phyloP scores from a whole-genome alignment of 2,113 vertebrate genomes.

The Tautogolabrus adspersus region DNA sequence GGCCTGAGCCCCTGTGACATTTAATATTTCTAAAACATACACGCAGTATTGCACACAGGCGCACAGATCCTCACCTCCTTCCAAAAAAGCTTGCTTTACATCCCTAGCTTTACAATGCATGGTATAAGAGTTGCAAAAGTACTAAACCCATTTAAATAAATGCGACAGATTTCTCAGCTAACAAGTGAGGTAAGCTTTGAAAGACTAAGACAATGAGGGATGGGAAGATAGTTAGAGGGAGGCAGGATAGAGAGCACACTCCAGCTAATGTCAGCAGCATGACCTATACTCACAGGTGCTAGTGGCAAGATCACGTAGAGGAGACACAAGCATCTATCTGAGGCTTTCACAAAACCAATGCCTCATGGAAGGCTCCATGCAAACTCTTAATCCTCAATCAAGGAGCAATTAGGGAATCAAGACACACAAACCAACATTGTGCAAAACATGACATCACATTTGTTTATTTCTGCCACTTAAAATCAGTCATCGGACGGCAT shows the following conservation, averaged over 20 bases:
- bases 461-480: slow-evolving; percentile 36
- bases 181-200: background rate
- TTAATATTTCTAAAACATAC: slow-evolving; percentile 76
- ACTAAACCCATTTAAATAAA: slow-evolving; percentile 26
- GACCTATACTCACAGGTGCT: slow-evolving; percentile 35
- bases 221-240: slow-evolving; percentile 1
- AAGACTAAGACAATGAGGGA: slow-evolving; percentile 1
- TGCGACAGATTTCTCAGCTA: background rate
- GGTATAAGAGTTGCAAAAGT: slow-evolving; percentile 1
- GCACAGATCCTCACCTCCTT: background rate
- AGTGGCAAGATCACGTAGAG: slow-evolving; percentile 35
- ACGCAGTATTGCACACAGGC: slow-evolving; percentile 41
- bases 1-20: slow-evolving; percentile 64
- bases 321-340: slow-evolving; percentile 1
- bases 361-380: background rate
- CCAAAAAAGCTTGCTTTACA: slow-evolving; percentile 11
- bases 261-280: slow-evolving; percentile 21
- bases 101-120: slow-evolving; percentile 24
- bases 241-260: background rate
- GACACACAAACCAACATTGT: slow-evolving; percentile 5
- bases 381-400: slow-evolving; percentile 17
- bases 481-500: slow-evolving; percentile 22
- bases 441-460: slow-evolving; percentile 22
- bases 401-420: slow-evolving; percentile 30
- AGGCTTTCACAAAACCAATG: slow-evolving; percentile 1